These are phyloP conservation scores for Meliscaeva auricollis DNA, from an alignment of 2,888 invertebrate genomes.

Conservation along the genomic window DNA sequence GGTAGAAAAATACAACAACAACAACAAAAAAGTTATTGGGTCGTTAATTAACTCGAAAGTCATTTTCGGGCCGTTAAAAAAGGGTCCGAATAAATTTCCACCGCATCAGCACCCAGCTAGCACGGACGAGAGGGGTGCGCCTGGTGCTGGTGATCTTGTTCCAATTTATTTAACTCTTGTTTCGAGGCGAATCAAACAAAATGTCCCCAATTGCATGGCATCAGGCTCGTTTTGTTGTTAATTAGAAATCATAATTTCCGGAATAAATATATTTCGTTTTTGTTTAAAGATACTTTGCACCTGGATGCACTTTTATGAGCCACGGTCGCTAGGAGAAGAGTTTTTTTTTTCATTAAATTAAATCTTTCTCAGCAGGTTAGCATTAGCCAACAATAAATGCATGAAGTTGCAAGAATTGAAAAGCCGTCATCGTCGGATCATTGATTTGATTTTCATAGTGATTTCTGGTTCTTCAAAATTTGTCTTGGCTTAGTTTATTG, in stretches of 20 bases:
- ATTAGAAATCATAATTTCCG: constrained; percentile 69
- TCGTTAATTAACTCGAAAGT: constrained; percentile 68
- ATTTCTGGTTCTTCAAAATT: constrained; percentile 40
- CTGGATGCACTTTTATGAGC: constrained; percentile 36
- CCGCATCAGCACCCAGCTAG: too few species aligned
- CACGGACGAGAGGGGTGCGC: constrained; percentile 34
- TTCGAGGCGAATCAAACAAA: constrained; percentile 35
- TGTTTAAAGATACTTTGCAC: constrained; percentile 43
- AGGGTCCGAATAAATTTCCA: constrained; percentile 50
- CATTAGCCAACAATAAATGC: constrained; percentile 15
- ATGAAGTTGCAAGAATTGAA: constrained; percentile 31
- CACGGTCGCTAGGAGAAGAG: constrained; percentile 42
- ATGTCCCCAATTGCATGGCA: constrained; percentile 38
- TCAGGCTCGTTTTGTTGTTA: constrained; percentile 58
- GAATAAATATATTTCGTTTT: constrained; percentile 15
- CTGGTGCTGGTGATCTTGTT: constrained; percentile 68
- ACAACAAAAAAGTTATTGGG: constrained; percentile 38
- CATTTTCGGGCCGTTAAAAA: constrained; percentile 33
- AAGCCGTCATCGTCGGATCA: too few species aligned
- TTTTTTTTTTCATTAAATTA: too few species aligned
- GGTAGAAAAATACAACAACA: neutral
- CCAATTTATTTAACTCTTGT: constrained; percentile 63
- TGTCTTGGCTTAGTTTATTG: constrained; percentile 64
- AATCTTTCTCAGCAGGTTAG: constrained; percentile 61
- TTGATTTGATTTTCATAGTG: too few species aligned